Evolutionary conservation across 2,888 invertebrate species (phyloP).

Genomic region (Euzetes globulus): DNA sequence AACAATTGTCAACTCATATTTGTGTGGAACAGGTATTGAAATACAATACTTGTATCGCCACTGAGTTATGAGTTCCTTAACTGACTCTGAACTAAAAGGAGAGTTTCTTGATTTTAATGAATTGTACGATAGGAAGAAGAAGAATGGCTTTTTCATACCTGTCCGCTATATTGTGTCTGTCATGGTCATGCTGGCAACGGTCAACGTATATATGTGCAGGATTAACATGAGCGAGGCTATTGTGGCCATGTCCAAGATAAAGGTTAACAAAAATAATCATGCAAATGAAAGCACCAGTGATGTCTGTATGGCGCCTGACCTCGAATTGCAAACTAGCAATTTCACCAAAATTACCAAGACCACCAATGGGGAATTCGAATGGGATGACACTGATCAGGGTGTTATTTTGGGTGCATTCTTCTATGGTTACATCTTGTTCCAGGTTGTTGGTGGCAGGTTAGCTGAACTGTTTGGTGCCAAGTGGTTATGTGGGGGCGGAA

Average conservation of each 20-base stretch:
- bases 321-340: not conserved
- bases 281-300: not conserved
- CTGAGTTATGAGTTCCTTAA: not conserved
- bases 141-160: not conserved
- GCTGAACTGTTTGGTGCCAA: constrained; percentile 40
- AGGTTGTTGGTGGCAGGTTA: constrained; percentile 40
- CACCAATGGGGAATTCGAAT: not conserved
- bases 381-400: not conserved
- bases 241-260: not conserved
- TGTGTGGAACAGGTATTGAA: no score
- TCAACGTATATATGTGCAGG: not conserved
- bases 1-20: no score
- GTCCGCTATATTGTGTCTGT: not conserved
- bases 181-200: not conserved
- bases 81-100: not conserved
- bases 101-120: not conserved
- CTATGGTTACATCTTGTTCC: constrained; percentile 41
- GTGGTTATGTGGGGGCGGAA: constrained; percentile 37
- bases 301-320: not conserved
- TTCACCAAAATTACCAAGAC: not conserved
- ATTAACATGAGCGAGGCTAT: not conserved
- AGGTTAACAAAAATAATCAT: not conserved
- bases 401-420: constrained; percentile 40
- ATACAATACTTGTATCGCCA: no score
- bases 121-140: not conserved